Conservation (phyloP, 2,888 invertebrate species). For the Nomada fucata region DNA sequence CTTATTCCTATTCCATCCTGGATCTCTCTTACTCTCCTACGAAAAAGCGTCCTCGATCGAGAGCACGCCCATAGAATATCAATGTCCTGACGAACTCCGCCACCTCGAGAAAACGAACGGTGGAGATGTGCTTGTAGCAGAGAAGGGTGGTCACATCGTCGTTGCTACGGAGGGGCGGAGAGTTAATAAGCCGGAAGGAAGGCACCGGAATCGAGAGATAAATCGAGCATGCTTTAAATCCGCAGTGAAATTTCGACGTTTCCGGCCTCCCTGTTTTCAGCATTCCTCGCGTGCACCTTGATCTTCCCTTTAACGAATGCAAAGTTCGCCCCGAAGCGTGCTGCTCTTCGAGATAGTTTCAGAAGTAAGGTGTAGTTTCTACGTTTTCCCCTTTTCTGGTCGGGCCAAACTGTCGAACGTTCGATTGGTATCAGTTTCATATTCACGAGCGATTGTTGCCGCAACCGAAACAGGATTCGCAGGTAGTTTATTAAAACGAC, state of each 20-base stretch:
- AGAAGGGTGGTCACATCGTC: conserved; percentile 60
- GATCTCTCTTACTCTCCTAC: not conserved
- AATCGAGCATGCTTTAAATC: conserved; percentile 57
- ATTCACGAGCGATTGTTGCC: conserved; percentile 13
- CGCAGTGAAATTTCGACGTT: conserved; percentile 44
- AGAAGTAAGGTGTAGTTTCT: not conserved
- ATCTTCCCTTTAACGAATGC: conserved; percentile 4
- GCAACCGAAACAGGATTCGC: conserved; percentile 16
- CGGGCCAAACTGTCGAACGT: not conserved
- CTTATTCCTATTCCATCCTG: conserved; percentile 7
- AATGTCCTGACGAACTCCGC: conserved; percentile 62
- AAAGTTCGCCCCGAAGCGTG: conserved; percentile 8
- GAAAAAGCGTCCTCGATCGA: conserved; percentile 69
- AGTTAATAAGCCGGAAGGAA: conserved; percentile 68
- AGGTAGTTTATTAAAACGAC: conserved; percentile 40
- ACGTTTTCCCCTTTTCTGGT: not conserved
- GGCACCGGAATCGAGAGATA: conserved; percentile 41
- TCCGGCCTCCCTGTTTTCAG: conserved; percentile 7
- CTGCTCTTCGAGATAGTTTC: not conserved
- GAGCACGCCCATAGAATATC: conserved; percentile 74
- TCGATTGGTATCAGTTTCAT: not conserved
- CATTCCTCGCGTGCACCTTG: conserved; percentile 8
- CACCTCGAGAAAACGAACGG: conserved; percentile 43
- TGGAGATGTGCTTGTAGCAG: conserved; percentile 36
- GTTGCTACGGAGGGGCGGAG: conserved; percentile 38